Conservation (phyloP, 2,797 vertebrate genomes). For the Amblyraja radiata region DNA sequence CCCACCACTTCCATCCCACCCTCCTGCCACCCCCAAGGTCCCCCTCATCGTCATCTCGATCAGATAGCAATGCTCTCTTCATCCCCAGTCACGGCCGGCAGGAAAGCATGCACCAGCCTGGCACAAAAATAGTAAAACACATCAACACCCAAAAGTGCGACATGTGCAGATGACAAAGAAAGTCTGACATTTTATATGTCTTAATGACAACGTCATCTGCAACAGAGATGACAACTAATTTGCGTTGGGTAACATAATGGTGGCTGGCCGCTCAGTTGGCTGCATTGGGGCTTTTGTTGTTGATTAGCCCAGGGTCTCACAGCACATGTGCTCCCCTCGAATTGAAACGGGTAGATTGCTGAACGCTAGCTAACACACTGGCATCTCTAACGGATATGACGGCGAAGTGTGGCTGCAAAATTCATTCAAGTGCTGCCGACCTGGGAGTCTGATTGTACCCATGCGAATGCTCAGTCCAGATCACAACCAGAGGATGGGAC, state of each 20-base stretch:
- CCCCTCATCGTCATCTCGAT: background rate
- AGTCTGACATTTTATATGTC: background rate
- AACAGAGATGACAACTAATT: background rate
- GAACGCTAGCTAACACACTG: background rate
- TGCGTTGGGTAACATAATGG: too few species aligned
- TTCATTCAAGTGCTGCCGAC: background rate
- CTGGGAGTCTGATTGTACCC: background rate
- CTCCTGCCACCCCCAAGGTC: background rate
- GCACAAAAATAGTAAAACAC: background rate
- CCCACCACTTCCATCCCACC: too few species aligned
- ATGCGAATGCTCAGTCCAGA: background rate
- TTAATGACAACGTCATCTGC: background rate
- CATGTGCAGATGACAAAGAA: background rate
- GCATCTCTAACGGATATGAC: background rate
- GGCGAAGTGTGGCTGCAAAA: background rate
- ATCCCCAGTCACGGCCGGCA: background rate
- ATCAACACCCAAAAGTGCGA: background rate
- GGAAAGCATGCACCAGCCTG: background rate
- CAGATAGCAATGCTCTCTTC: background rate
- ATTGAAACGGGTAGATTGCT: background rate
- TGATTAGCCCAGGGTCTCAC: background rate
- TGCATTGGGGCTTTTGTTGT: too few species aligned
- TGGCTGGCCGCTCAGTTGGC: background rate
- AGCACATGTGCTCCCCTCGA: background rate
- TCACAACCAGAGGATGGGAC: background rate